phyloP scores from a whole-genome alignment of 2,113 vertebrate species.

The Puntigrus tetrazona region DNA sequence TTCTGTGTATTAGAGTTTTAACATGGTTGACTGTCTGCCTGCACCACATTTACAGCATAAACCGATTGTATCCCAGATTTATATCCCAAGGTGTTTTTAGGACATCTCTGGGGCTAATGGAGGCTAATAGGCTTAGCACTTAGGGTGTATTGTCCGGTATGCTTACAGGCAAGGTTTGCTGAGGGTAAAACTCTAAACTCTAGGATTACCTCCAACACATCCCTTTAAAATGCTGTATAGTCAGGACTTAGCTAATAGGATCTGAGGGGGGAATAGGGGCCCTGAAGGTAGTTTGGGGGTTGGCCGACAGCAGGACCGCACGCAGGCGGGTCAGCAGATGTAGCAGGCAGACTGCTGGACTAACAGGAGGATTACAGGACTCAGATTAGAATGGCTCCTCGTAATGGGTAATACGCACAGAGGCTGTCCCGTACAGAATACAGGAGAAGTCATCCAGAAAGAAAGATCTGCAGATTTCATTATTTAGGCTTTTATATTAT shows the following conservation, averaged over 20 bases:
- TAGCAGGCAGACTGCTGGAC: conserved; percentile 67
- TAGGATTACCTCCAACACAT: conserved; percentile 93
- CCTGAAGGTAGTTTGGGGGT: conserved; percentile 50
- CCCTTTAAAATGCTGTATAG: conserved; percentile 95
- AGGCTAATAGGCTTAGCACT: conserved; percentile 93
- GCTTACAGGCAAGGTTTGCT: conserved; percentile 94
- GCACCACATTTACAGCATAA: conserved; percentile 70
- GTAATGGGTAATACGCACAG: conserved; percentile 28
- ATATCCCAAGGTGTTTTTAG: conserved; percentile 78
- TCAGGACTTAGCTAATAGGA: conserved; percentile 92
- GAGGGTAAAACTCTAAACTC: conserved; percentile 96
- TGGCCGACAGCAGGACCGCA: conserved; percentile 54
- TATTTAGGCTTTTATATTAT: not conserved
- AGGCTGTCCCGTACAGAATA: conserved; percentile 48
- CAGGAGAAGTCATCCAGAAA: conserved; percentile 11
- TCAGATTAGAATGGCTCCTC: conserved; percentile 72
- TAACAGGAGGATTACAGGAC: conserved; percentile 74
- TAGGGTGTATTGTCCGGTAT: conserved; percentile 84
- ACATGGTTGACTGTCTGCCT: conserved; percentile 28
- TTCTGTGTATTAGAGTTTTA: not conserved
- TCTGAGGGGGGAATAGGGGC: conserved; percentile 78
- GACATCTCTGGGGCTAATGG: conserved; percentile 83
- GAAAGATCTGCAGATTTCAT: not conserved
- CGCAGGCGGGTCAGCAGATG: conserved; percentile 73
- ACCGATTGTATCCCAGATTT: conserved; percentile 75